phyloP scores from a whole-genome alignment of 1,140 invertebrate genomes.

The Brachionus rotundiformis region DNA sequence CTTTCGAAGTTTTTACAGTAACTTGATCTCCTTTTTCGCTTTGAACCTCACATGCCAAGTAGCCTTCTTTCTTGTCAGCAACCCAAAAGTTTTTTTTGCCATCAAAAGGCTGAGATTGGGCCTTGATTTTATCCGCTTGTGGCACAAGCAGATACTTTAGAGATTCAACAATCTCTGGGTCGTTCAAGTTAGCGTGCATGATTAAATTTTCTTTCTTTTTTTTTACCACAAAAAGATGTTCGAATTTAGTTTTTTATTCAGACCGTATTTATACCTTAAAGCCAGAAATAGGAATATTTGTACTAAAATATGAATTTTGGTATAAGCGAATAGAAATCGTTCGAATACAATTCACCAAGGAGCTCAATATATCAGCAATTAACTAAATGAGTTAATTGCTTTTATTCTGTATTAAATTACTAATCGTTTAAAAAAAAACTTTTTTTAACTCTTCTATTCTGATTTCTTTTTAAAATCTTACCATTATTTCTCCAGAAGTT shows the following conservation, averaged over 20 bases:
- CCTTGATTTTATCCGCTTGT: conserved; percentile 46
- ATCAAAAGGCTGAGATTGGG: conserved; percentile 93
- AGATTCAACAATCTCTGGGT: conserved; percentile 52
- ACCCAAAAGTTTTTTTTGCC: conserved; percentile 99
- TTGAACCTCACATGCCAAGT: conserved; percentile 92
- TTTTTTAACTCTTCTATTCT: background rate
- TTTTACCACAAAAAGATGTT: conserved; percentile 7
- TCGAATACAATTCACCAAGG: background rate
- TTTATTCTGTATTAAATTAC: background rate
- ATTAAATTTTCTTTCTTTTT: background rate
- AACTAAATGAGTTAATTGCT: background rate
- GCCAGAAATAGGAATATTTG: background rate
- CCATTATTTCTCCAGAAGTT: background rate
- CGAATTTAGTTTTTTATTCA: background rate
- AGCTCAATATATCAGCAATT: conserved; percentile 5
- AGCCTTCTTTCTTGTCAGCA: conserved; percentile 94
- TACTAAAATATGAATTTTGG: background rate
- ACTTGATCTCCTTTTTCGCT: conserved; percentile 96
- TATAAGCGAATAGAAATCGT: background rate
- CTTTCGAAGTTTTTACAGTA: conserved; percentile 72
- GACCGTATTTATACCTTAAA: background rate
- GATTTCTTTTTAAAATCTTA: background rate
- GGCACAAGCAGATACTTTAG: conserved; percentile 46
- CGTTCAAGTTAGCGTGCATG: conserved; percentile 26
- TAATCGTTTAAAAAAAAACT: background rate